These are phyloP conservation scores for Ara ararauna DNA, from an alignment of 2,797 vertebrate species.

Conservation along the genomic window DNA sequence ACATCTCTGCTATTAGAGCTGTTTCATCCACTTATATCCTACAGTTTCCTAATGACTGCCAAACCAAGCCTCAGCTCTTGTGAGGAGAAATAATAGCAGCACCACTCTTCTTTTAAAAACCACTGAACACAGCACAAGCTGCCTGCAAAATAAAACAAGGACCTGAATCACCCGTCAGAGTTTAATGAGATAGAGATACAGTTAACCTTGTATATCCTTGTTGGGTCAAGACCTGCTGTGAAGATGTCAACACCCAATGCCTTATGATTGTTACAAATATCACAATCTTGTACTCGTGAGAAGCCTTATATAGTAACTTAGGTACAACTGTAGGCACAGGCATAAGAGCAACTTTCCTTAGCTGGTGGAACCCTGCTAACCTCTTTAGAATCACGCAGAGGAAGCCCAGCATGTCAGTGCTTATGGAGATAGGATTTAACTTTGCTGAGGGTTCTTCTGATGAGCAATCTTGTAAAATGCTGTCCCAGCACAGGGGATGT, in stretches of 20 bases:
- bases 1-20: slow-evolving; percentile 6
- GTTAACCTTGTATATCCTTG: neutral
- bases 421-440: neutral
- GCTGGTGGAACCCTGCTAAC: neutral
- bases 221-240: neutral
- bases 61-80: neutral
- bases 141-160: neutral
- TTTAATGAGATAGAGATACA: neutral
- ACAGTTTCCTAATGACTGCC: neutral
- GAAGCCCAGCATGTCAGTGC: neutral
- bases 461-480: neutral
- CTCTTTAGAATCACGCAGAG: neutral
- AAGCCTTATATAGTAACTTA: slow-evolving; percentile 41
- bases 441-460: neutral
- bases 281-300: neutral
- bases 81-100: neutral
- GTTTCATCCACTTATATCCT: neutral
- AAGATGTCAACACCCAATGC: neutral
- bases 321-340: neutral
- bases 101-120: neutral
- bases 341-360: neutral
- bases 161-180: neutral
- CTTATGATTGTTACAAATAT: neutral
- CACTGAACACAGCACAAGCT: neutral
- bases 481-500: neutral